Base-by-base conservation (phyloP, 2,888 invertebrate species). In the Cosmorhoe ocellata region DNA sequence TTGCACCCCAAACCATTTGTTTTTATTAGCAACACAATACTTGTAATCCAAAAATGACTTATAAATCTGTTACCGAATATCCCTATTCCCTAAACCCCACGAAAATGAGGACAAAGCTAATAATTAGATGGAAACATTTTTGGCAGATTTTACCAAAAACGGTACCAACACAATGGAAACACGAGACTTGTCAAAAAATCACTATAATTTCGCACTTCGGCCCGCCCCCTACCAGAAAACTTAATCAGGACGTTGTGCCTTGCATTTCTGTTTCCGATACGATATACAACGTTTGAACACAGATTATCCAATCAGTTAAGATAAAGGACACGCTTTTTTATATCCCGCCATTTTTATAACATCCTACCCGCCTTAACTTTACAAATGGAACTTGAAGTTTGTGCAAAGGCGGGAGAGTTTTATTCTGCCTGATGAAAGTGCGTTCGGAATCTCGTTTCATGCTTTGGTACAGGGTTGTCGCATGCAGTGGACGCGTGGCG, bases 251-350 rank as follows among this genome's bases (percentile, higher is more conserved):
- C 74, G 70, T 76, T 61, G 78, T 76, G 76, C 77, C 82, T 82
- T 81, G 81, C 76, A 81, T 83, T 87, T 87, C 87, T 84, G 87
- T 86, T 89, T 89, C 87, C 89, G 89, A 89, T 89, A 88, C 85
- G 81, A 75, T 79, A 81, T 80, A 82, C 86, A 83, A 69, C 87
- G 75, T 88, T 89, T 88, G 88, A 89, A 79, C 78, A 87, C 84
- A 89, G 89, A 90, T 90, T 90, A 90, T 87, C 89, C 89, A 90
- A 90, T 90, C 90, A 89, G 90, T 87, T 87, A 89, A 88, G 89
- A 89, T 89, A 90, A 88, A 86, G 81, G 84, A 84, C 84, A 87
- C 86, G 86, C 84, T 88, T 89, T 87, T 88, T 89, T 79, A 69
- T 53, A 57, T 34, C 9, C 5, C 51, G 52, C 60, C 65, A 73